A percentile compares a stretch with the other conserved stretches of the same genome.
Evolutionary conservation across 2,888 invertebrate genomes (phyloP).

Genomic region (Thymelicus lineola): DNA sequence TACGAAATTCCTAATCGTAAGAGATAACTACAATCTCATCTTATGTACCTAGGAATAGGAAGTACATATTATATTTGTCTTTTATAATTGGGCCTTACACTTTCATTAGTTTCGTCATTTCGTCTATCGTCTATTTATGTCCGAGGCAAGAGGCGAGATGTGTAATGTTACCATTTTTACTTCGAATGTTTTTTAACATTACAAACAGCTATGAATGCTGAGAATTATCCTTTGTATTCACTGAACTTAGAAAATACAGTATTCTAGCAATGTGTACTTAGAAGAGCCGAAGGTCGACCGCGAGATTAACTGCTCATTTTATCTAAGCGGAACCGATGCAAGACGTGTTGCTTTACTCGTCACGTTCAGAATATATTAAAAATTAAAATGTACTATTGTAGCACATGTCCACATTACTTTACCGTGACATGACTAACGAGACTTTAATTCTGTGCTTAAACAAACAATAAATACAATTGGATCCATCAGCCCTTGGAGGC

Average conservation of each 20-base stretch:
- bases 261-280: conserved; percentile 20
- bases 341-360: conserved; percentile 24
- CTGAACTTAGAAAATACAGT: conserved; percentile 10
- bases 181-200: no score
- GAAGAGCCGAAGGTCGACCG: conserved; percentile 26
- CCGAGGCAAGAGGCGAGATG: no score
- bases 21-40: no score
- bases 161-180: no score
- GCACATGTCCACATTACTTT: not conserved
- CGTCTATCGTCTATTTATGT: no score
- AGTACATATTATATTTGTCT: no score
- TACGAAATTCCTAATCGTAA: no score
- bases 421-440: not conserved
- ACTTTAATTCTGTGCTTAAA: not conserved
- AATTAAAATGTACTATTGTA: conserved; percentile 23
- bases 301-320: conserved; percentile 30
- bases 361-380: conserved; percentile 36
- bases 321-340: conserved; percentile 23
- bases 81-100: not conserved
- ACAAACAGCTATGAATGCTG: not conserved
- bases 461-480: not conserved
- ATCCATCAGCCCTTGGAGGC: no score
- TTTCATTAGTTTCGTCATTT: no score
- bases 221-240: conserved; percentile 12
- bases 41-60: no score